These are phyloP conservation scores for Rotaria magnacalcarata DNA, from an alignment of 2,888 invertebrate species.

Conservation along the genomic window DNA sequence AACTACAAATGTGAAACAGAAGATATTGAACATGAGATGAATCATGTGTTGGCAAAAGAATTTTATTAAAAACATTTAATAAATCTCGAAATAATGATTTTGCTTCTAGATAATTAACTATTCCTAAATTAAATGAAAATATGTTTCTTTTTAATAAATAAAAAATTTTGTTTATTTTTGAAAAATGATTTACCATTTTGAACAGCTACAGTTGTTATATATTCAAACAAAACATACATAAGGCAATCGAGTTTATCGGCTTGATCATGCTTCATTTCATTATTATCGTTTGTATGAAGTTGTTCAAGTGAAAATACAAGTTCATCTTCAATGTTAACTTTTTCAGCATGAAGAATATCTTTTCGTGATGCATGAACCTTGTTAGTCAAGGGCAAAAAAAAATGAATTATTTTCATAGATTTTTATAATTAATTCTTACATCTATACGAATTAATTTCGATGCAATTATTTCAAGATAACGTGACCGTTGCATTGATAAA, in stretches of 20 bases:
- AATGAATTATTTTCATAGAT: not conserved
- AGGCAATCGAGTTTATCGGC: constrained; percentile 72
- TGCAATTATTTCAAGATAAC: constrained; percentile 71
- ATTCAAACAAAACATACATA: constrained; percentile 70
- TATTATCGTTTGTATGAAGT: constrained; percentile 38
- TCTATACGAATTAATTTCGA: constrained; percentile 66
- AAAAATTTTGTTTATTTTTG: not conserved
- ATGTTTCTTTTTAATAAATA: too few relatives aligned
- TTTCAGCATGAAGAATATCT: constrained; percentile 61
- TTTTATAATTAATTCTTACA: constrained; percentile 49
- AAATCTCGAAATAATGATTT: constrained; percentile 66
- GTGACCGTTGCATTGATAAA: constrained; percentile 68
- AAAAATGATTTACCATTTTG: constrained; percentile 49
- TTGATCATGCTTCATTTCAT: constrained; percentile 62
- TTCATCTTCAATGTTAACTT: constrained; percentile 50
- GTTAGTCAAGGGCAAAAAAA: constrained; percentile 7
- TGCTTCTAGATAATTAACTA: constrained; percentile 64
- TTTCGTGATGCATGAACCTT: constrained; percentile 65
- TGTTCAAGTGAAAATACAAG: not conserved
- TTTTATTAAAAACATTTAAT: constrained; percentile 71
- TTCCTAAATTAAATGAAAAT: constrained; percentile 51
- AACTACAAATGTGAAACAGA: constrained; percentile 71
- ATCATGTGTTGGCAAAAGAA: constrained; percentile 77
- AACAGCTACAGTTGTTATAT: constrained; percentile 61
- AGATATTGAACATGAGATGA: constrained; percentile 75